Percentiles rank a stretch among this genome's conserved stretches.
Conservation (phyloP, 2,888 invertebrate genomes). For the Pogonocherus hispidulus region DNA sequence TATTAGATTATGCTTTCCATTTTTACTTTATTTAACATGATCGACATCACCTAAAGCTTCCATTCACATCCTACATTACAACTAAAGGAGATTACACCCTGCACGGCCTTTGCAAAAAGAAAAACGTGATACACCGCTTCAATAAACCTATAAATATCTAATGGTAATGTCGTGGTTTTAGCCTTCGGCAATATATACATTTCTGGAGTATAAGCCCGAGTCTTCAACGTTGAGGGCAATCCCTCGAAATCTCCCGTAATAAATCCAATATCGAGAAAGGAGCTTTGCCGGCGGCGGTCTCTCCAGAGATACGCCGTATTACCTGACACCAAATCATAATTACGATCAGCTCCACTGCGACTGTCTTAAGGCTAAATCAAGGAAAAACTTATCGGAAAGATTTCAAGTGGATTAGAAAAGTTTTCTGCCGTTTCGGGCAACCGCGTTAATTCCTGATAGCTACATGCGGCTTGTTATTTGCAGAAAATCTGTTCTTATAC, state of each 20-base stretch:
- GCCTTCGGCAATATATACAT: constrained; percentile 41
- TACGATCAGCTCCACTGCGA: constrained; percentile 49
- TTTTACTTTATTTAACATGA: no score
- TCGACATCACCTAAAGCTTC: no score
- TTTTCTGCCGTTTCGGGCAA: constrained; percentile 33
- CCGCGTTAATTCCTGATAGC: no score
- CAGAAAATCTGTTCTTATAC: no score
- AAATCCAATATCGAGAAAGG: constrained; percentile 61
- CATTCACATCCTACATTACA: background rate
- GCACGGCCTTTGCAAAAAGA: constrained; percentile 17
- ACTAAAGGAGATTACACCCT: constrained; percentile 17
- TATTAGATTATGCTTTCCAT: no score
- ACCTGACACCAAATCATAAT: constrained; percentile 64
- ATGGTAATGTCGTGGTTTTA: constrained; percentile 38
- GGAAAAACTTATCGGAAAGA: constrained; percentile 56
- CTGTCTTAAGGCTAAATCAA: constrained; percentile 49
- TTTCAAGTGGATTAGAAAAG: constrained; percentile 52
- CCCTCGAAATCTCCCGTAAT: constrained; percentile 49
- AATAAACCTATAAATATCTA: constrained; percentile 41
- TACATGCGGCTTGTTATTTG: no score
- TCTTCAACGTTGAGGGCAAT: constrained; percentile 17
- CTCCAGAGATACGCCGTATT: constrained; percentile 59
- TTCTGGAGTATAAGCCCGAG: constrained; percentile 29
- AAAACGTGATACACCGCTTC: constrained; percentile 21
- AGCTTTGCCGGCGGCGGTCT: constrained; percentile 56